Percentiles rank a stretch among this genome's conserved stretches.
These are phyloP conservation scores for Cromileptes altivelis DNA, from an alignment of 2,113 vertebrate species.

Conservation along the genomic window DNA sequence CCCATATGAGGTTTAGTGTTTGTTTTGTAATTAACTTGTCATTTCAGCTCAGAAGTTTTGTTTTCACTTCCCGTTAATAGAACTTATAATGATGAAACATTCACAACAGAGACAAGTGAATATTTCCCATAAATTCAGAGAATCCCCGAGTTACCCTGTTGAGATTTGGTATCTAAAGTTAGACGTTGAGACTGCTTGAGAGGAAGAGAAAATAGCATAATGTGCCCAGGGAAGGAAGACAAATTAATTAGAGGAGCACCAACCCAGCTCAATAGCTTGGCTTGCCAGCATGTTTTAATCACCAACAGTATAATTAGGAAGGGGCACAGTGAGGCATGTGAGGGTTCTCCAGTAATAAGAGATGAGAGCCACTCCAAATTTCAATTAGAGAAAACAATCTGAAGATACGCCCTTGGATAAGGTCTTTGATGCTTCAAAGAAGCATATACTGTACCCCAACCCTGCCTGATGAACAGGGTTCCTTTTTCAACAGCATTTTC, in stretches of 20 bases:
- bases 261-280: conserved; percentile 46
- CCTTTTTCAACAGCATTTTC: background rate
- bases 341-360: conserved; percentile 40
- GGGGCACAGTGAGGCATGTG: conserved; percentile 29
- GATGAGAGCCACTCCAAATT: conserved; percentile 36
- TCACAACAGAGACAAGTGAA: background rate
- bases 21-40: conserved; percentile 50
- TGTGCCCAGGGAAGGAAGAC: conserved; percentile 47
- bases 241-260: conserved; percentile 65
- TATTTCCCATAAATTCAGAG: conserved; percentile 24
- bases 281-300: conserved; percentile 64
- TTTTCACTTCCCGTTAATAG: background rate
- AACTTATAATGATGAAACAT: background rate
- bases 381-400: conserved; percentile 35
- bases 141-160: conserved; percentile 1
- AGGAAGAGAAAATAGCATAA: conserved; percentile 33
- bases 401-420: conserved; percentile 20
- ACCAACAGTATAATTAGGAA: conserved; percentile 56
- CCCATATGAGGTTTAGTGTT: conserved; percentile 12
- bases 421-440: background rate
- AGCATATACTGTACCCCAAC: background rate
- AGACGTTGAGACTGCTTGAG: conserved; percentile 15
- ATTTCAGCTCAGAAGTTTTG: conserved; percentile 18
- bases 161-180: conserved; percentile 32
- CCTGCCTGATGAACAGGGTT: background rate